Percentiles rank a stretch among this genome's conserved stretches.
These are phyloP conservation scores for Carcina quercana DNA, from an alignment of 2,888 invertebrate species.

Conservation along the genomic window DNA sequence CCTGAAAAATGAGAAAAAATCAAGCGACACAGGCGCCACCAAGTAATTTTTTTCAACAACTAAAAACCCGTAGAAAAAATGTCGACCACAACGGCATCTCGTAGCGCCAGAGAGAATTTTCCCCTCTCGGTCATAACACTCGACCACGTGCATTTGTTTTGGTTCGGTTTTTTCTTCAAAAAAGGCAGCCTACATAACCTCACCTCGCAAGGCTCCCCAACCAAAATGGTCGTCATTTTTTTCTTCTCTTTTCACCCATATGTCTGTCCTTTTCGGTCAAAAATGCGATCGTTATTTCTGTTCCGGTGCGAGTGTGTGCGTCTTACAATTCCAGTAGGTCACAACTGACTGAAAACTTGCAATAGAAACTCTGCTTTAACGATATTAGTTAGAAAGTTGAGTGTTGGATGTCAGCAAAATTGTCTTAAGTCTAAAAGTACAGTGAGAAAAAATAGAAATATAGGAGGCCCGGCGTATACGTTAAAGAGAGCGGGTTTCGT, in stretches of 20 bases:
- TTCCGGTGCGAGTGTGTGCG: conserved; percentile 71
- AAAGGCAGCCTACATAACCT: conserved; percentile 68
- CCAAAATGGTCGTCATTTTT: conserved; percentile 74
- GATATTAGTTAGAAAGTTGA: conserved; percentile 6
- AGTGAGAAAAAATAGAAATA: conserved; percentile 73
- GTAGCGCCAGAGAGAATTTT: conserved; percentile 61
- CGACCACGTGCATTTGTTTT: conserved; percentile 74
- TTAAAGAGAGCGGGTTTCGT: conserved; percentile 74
- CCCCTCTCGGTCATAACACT: conserved; percentile 68
- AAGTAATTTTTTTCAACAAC: conserved; percentile 55
- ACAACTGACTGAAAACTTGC: conserved; percentile 35
- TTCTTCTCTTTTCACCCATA: conserved; percentile 74
- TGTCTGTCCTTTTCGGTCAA: conserved; percentile 74
- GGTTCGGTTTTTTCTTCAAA: conserved; percentile 68
- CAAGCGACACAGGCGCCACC: conserved; percentile 51
- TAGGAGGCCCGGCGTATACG: conserved; percentile 70
- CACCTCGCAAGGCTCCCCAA: conserved; percentile 67
- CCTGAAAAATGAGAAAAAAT: too few species aligned
- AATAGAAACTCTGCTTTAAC: conserved; percentile 23
- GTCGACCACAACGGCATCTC: conserved; percentile 67
- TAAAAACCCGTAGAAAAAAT: conserved; percentile 59
- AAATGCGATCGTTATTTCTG: conserved; percentile 76
- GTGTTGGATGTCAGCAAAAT: conserved; percentile 25
- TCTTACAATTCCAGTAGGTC: conserved; percentile 42
- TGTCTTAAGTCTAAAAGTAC: conserved; percentile 65